Base-by-base conservation (phyloP, 2,888 invertebrate species). In the Papilio demoleus region DNA sequence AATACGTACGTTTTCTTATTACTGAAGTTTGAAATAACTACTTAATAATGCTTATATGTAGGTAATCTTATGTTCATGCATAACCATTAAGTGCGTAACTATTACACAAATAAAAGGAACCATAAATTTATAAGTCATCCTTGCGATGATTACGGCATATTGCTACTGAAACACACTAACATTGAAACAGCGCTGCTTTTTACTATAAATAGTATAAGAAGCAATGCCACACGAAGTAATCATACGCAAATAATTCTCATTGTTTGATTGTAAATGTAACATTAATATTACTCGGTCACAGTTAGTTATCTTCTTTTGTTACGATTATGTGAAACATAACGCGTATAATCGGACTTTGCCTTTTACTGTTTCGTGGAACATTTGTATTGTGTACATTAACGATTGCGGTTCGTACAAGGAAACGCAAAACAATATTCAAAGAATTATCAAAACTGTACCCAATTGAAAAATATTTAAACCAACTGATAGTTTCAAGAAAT, bases 291-390 rank as follows among this genome's bases (percentile, higher is more conserved):
- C 34, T 22, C 27, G n/a, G n/a, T 24, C 40, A 22, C 38, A 24
- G 24, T 60, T 11, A 24, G 24, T 60, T 60, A 40, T 47, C 34
- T 22, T 9, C 22, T 11, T 0, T 6, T 36, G 19, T 36, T 22
- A 14, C n/a, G 27, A n/a, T 60, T 50, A 12, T 17, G 12, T 53
- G 24, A 60, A 60, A 63, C 50, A 19, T 31, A 31, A 47, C 45
- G 1, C 34, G 36, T 22, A n/a, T n/a, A 56, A 65, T 40, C 36
- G 47, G 60, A 47, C 66, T 59, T 66, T 66, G 66, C 47, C 31
- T 2, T 34, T 45, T 65, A 59, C 59, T 45, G 47, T 66, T 60
- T 38, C 34, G 38, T 14, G 47, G 47, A 65, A 65, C 24, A 40
- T 40, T 14, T 40, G 22, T 60, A 31, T 56, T 56, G 31, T 56